Evolutionary conservation across 2,888 invertebrate species (phyloP).

Genomic region (Tetranychus piercei): DNA sequence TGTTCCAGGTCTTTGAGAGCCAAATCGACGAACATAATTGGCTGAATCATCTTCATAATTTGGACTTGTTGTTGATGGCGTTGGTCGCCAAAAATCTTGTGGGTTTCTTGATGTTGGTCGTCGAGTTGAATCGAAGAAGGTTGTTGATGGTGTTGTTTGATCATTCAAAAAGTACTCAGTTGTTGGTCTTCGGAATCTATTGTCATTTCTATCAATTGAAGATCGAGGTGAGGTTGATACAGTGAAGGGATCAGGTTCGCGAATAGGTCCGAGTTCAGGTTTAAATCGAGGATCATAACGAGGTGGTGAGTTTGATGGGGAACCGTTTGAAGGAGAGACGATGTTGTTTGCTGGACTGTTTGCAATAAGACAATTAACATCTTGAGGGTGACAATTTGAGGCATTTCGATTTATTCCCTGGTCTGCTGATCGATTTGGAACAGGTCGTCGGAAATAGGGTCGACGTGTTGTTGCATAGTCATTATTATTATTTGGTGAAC

Average conservation of each 20-base stretch:
- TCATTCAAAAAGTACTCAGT: conserved; percentile 7
- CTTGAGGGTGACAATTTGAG: not conserved
- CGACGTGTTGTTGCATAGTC: not conserved
- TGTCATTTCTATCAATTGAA: not conserved
- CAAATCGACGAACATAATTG: conserved; percentile 4
- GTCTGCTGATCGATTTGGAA: not conserved
- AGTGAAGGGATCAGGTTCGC: not conserved
- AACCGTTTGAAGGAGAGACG: not conserved
- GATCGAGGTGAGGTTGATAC: not conserved
- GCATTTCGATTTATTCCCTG: not conserved
- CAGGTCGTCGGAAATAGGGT: conserved; percentile 10
- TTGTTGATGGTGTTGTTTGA: conserved; percentile 6
- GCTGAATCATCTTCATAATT: not conserved
- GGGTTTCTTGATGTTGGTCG: not conserved
- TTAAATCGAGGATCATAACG: conserved; percentile 2
- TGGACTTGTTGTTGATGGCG: too few species aligned
- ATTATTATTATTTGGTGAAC: not conserved
- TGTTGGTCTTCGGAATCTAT: not conserved
- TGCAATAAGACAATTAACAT: not conserved
- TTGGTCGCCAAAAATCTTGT: not conserved
- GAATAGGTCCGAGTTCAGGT: not conserved
- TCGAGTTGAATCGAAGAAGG: conserved; percentile 9
- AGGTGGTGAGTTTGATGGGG: not conserved
- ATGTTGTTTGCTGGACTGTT: not conserved
- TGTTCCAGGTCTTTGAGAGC: not conserved